Evolutionary conservation across 2,888 invertebrate genomes (phyloP), one percentile per base, ranked within the genome.

Genomic region (Gastracanthus pulcherrimus): DNA sequence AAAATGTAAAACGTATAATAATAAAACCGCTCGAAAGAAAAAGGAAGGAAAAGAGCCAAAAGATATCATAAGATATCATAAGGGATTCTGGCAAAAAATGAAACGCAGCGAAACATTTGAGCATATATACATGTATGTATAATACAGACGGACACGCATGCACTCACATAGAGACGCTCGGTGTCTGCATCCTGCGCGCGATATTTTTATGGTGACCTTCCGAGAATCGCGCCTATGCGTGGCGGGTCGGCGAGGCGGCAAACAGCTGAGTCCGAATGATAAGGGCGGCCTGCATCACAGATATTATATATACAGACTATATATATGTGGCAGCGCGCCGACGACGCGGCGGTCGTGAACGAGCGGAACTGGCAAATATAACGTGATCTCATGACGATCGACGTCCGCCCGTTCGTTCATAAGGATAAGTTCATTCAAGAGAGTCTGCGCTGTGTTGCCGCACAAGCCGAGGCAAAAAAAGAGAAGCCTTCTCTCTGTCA

Each of bases 121-220:
- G 31, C 45, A 41, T 16, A 23, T 48, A 16, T 6, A 38, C 26
- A 58, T 5, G 29, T 26, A 13, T 16, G 29, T 26, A 13, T 26
- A 9, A 26, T 26, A 13, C 26, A 7, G 58, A 13, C 23, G 58
- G 29, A 23, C 23, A 34, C 16, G 4, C 34, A 3, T 31, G 62
- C 19, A 19, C 62, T 62, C 19, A n/a, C 9, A 0, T 9, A 55
- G 13, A 62, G 51, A 51, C 29, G 64, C n/a, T 19, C 23, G 38
- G 4, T 41, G 86, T 85, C 76, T 83, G 84, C 86, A 87, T 87
- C 87, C 87, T 87, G 85, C 83, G 51, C 29, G 79, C 80, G 87
- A 88, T 88, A 88, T 88, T 87, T 88, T 88, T 88, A 87, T 85
- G 87, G 86, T 86, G 86, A 86, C 88, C 88, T 88, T 88, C 88